Percentiles rank a stretch among this genome's conserved stretches.
These are phyloP conservation scores for Grapholita molesta DNA, from an alignment of 1,140 invertebrate genomes.

Conservation along the genomic window DNA sequence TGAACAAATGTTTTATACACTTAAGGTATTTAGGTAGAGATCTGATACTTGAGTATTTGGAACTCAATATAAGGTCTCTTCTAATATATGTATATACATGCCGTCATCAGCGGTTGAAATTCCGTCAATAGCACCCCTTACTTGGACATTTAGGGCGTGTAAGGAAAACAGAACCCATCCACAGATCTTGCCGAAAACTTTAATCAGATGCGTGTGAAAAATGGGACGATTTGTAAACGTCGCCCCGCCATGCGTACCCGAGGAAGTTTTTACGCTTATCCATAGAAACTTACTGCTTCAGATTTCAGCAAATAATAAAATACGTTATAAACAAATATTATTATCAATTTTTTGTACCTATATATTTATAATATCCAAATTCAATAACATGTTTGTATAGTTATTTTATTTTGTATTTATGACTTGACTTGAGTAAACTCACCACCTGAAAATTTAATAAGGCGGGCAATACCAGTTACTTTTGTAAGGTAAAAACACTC, in stretches of 20 bases:
- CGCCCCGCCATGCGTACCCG: constrained; percentile 28
- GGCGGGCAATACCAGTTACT: no score
- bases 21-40: no score
- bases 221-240: constrained; percentile 44
- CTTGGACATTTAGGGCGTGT: neutral
- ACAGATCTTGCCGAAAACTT: constrained; percentile 37
- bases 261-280: constrained; percentile 14
- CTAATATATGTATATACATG: neutral
- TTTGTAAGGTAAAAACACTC: no score
- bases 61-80: no score
- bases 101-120: neutral
- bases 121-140: neutral
- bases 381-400: no score
- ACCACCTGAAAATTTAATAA: no score
- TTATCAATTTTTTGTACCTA: neutral
- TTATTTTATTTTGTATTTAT: no score
- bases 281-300: neutral
- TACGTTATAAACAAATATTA: neutral
- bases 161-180: constrained; percentile 27
- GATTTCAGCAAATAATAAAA: neutral
- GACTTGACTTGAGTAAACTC: no score
- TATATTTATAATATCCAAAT: no score
- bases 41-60: no score
- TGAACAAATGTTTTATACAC: no score
- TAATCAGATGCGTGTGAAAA: constrained; percentile 49